Evolutionary conservation across 2,888 invertebrate species (phyloP).

Genomic region (Cheilosia impressa): DNA sequence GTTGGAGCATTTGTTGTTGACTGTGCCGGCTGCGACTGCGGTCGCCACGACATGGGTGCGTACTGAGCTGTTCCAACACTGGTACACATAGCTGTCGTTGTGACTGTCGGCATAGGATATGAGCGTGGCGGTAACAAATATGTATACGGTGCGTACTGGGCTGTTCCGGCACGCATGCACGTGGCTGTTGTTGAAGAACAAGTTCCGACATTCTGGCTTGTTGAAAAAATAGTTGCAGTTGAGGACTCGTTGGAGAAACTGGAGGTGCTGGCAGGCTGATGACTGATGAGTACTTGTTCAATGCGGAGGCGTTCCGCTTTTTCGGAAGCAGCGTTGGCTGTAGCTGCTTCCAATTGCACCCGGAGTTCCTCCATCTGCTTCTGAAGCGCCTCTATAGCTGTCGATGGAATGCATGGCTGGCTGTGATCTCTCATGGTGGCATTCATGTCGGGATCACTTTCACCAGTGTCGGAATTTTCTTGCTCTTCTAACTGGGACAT

Average conservation of each 20-base stretch:
- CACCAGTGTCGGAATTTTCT: background rate
- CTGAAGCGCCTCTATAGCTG: no score
- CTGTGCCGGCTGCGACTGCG: background rate
- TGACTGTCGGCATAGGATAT: background rate
- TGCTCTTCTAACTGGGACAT: background rate
- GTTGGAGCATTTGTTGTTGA: background rate
- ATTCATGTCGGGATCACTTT: no score
- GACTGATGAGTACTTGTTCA: background rate
- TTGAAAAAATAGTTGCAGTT: background rate
- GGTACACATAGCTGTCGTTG: background rate
- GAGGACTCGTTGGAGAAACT: background rate
- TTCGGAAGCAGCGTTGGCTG: background rate
- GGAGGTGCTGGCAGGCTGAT: background rate
- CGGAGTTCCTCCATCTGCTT: no score
- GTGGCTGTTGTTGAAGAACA: background rate
- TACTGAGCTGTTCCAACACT: conserved; percentile 1
- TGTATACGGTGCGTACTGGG: background rate
- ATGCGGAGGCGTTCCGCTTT: conserved; percentile 6
- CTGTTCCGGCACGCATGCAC: background rate
- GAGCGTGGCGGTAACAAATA: background rate
- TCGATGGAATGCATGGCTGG: no score
- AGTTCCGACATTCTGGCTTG: background rate
- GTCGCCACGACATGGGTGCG: background rate
- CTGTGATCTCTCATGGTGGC: no score
- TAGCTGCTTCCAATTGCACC: no score